These are phyloP conservation scores for Mormyrus iriodes DNA, from an alignment of 2,113 vertebrate genomes.

Conservation along the genomic window DNA sequence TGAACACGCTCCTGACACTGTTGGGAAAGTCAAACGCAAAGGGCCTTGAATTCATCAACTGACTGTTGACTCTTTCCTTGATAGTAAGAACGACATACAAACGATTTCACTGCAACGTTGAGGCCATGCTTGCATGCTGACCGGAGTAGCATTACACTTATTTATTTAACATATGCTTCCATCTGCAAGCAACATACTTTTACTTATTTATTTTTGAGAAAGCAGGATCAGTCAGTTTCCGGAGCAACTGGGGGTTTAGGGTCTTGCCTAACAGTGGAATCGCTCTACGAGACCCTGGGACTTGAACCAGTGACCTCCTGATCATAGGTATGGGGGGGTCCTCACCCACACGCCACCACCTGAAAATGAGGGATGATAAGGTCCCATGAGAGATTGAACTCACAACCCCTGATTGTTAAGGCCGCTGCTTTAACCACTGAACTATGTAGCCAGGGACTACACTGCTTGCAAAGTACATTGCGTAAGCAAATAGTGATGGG, in stretches of 20 bases:
- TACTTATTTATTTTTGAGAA: background rate
- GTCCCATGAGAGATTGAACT: background rate
- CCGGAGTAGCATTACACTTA: background rate
- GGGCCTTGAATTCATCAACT: background rate
- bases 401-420: background rate
- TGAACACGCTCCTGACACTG: background rate
- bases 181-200: background rate
- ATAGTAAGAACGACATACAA: background rate
- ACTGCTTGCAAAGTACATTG: background rate
- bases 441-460: background rate
- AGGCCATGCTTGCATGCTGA: background rate
- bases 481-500: background rate
- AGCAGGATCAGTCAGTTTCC: background rate
- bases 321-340: background rate
- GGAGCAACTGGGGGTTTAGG: background rate
- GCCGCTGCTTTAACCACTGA: background rate
- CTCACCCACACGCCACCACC: background rate
- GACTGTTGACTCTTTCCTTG: background rate
- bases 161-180: background rate
- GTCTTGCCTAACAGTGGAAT: background rate
- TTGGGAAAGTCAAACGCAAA: background rate
- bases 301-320: background rate
- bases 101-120: background rate
- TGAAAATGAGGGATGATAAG: background rate
- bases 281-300: background rate